Base-by-base conservation (phyloP, 2,888 invertebrate genomes). In the Meteorus colon region DNA sequence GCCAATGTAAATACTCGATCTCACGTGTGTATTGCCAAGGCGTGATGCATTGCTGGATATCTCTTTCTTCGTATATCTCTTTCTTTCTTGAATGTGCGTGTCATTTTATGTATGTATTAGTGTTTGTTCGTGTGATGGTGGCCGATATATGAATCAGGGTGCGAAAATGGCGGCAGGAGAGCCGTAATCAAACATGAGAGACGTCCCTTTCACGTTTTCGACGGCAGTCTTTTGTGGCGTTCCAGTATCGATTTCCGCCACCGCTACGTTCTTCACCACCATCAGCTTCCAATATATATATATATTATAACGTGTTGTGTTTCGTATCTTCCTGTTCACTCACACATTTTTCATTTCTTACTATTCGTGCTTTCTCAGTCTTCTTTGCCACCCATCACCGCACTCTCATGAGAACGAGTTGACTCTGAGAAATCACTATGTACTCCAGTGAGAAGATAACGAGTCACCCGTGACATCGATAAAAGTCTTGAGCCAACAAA, bases 161-260 rank as follows among this genome's bases (percentile, higher is more conserved):
- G 79, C 78, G 80, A 79, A 82, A 81, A 59, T 77, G 76, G 78
- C 74, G 73, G 67, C 80, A 81, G 80, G 81, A 81, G 82, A 81
- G 80, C 80, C 82, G 81, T 83, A 82, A 84, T 84, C 82, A 85
- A 85, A 84, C 82, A 83, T 79, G 82, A 19, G 24, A 55, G 19
- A 80, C 81, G 81, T 76, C 82, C 76, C 73, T 78, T 79, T 80
- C 70, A 72, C 79, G 62, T 75, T 78, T 55, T 77, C 74, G 63
- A 69, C 76, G 59, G 70, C 76, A 69, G 75, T 60, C 63, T 69
- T 77, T 74, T 70, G 76, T 76, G 59, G 68, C 68, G 65, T 71
- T 66, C 48, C 68, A 72, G 63, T 76, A 76, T 76, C 74, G 75
- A 73, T 80, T 74, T 77, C 77, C 69, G 73, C 27, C 69, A 62